Percentiles rank a stretch among this genome's conserved stretches.
phyloP scores from a whole-genome alignment of 2,113 vertebrate genomes.

The Ceuthmochares aereus region DNA sequence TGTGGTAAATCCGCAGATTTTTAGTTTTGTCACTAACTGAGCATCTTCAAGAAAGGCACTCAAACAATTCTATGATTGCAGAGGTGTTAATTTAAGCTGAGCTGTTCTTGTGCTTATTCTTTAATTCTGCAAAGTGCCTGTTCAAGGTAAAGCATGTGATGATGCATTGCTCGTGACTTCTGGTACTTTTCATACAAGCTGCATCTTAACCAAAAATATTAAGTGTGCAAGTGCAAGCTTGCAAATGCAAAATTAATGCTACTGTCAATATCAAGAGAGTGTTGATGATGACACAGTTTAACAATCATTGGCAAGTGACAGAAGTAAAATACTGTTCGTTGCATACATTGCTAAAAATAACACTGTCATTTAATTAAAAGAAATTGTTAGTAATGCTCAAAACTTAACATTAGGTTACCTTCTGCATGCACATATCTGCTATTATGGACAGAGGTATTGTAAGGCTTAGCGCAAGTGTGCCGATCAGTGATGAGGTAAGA shows the following conservation, averaged over 20 bases:
- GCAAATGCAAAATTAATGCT: neutral
- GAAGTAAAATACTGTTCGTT: neutral
- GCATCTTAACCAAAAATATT: neutral
- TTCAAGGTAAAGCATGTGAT: neutral
- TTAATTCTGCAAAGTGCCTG: neutral
- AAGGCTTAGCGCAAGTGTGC: slow-evolving; percentile 94
- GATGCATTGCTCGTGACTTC: neutral
- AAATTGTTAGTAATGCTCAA: neutral
- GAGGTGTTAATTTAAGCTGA: neutral
- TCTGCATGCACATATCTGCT: slow-evolving; percentile 95
- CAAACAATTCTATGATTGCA: neutral
- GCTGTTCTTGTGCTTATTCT: neutral
- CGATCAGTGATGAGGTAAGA: slow-evolving; percentile 96
- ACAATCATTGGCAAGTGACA: neutral
- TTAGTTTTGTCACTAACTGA: neutral
- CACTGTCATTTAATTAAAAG: neutral
- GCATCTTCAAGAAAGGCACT: neutral
- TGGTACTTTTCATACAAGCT: neutral
- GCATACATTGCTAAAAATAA: neutral
- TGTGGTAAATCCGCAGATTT: neutral
- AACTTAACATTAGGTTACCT: slow-evolving; percentile 77
- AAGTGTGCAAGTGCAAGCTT: neutral
- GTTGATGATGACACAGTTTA: neutral
- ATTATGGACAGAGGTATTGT: slow-evolving; percentile 97
- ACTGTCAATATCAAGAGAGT: neutral